Base-by-base conservation (phyloP, 2,888 invertebrate genomes). In the Tridacna crocea region DNA sequence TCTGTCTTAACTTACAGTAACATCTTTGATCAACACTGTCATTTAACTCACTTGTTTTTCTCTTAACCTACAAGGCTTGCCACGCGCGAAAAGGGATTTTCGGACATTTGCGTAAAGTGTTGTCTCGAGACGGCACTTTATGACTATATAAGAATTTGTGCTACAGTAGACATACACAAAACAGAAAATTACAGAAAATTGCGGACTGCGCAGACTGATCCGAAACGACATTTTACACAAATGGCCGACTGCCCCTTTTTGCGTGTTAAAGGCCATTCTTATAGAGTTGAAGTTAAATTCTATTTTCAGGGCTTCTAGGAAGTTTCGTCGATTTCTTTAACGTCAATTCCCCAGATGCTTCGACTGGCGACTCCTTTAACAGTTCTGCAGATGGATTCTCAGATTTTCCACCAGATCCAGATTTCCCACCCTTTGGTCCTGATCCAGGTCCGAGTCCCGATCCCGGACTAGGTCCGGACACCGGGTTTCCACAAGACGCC, bases 371-470 rank as follows among this genome's bases (percentile, higher is more conserved):
- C 4, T 22, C 61, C 13, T 19, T 15, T 1, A 19, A 19, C 19
- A 15, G 17, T 19, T 19, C 61, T 13, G 61, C 13, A 6, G n/a
- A n/a, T 6, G 61, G 61, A 61, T 19, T 51, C n/a, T 51, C 70
- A 48, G 47, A 13, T 46, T 51, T 51, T 51, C 70, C 8, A 0
- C 68, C 1, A 47, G 47, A 19, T 19, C 48, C 22, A 47, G 68
- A 48, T 68, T 68, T 68, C 47, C 70, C 70, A 12, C 48, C 70
- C 10, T 4, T 51, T 22, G 51, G 51, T 8, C 70, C 70, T 46
- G 70, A 51, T 26, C 13, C 70, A 0, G 70, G 70, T 22, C 24
- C 51, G 22, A 26, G 51, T 13, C 70, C 70, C 13, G 51, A 48
- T 24, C 8, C 22, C 0, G 47, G 70, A 15, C 6, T 6, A 12